Evolutionary conservation across 1,140 invertebrate genomes (phyloP).

Genomic region (Micrasema minimum): DNA sequence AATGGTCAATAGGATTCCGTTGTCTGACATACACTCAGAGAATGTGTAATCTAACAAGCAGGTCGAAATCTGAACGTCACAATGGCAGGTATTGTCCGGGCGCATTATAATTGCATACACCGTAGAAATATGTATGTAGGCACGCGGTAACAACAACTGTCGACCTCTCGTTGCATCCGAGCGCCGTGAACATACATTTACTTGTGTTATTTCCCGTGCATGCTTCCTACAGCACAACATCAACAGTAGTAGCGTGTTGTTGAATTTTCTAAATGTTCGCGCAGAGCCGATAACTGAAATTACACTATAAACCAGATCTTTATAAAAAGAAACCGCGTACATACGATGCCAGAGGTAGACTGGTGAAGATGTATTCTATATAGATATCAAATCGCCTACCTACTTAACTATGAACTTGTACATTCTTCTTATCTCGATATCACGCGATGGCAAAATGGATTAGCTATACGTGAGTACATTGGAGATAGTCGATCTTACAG

Average conservation of each 20-base stretch:
- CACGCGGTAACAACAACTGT: background rate
- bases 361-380: too few relatives aligned
- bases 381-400: too few relatives aligned
- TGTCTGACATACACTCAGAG: constrained; percentile 40
- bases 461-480: too few relatives aligned
- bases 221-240: constrained; percentile 2
- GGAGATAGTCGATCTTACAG: too few relatives aligned
- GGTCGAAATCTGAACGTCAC: constrained; percentile 30
- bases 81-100: constrained; percentile 22
- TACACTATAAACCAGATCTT: background rate
- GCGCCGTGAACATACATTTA: background rate
- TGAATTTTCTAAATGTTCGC: background rate
- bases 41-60: constrained; percentile 36
- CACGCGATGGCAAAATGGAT: too few relatives aligned
- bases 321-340: too few relatives aligned
- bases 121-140: constrained; percentile 25
- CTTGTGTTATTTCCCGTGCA: constrained; percentile 14
- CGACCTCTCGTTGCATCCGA: background rate
- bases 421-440: too few relatives aligned
- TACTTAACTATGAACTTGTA: too few relatives aligned
- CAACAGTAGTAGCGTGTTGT: constrained; percentile 11
- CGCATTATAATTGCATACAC: constrained; percentile 40
- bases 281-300: constrained; percentile 1
- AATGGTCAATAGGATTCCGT: constrained; percentile 35
- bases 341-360: too few relatives aligned